Conservation (phyloP, 2,888 invertebrate species). For the Drosophila quasianomalipes region DNA sequence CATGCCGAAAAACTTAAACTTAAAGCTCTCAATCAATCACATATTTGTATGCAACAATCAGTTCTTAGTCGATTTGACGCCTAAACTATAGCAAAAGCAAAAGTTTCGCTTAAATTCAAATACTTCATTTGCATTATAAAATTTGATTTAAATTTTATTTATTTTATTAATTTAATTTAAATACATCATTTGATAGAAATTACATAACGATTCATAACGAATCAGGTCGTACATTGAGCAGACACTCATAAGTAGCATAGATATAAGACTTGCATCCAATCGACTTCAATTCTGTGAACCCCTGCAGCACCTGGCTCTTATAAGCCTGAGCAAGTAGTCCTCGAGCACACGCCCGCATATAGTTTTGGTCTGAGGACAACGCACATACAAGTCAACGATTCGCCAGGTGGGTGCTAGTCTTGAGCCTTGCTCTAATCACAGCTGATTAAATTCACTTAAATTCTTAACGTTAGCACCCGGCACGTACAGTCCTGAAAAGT, state of each 20-base stretch:
- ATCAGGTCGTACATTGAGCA: neutral
- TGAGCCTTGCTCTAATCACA: neutral
- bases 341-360: constrained; percentile 88
- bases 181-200: neutral
- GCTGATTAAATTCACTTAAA: neutral
- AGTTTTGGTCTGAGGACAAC: constrained; percentile 91
- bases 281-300: neutral
- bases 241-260: neutral
- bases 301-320: constrained; percentile 87
- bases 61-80: neutral
- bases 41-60: neutral
- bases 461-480: constrained; percentile 84
- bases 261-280: constrained; percentile 2
- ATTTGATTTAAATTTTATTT: neutral
- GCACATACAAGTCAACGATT: constrained; percentile 87
- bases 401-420: constrained; percentile 84
- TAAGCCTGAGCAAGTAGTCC: constrained; percentile 86
- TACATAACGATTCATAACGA: neutral
- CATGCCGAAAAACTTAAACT: neutral
- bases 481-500: constrained; percentile 87
- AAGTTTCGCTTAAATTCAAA: neutral
- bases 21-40: neutral
- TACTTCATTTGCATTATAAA: neutral
- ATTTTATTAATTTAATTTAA: too few species aligned
- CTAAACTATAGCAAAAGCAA: too few species aligned